phyloP scores from a whole-genome alignment of 2,113 vertebrate genomes.

The Bufo gargarizans region DNA sequence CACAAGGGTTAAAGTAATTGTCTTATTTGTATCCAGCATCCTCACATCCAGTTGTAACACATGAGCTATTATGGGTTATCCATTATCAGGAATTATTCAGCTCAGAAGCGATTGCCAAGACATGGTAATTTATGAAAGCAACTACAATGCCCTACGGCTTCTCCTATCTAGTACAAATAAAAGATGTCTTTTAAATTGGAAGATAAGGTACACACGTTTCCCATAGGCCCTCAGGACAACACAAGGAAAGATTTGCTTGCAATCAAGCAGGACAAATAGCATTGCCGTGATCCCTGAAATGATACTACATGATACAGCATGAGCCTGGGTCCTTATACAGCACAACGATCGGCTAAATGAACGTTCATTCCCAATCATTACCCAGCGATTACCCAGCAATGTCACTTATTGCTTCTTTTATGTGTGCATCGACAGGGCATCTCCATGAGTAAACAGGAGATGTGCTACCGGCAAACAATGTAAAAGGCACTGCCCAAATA shows the following conservation, averaged over 20 bases:
- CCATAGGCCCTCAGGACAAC: slow-evolving; percentile 33
- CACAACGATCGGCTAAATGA: too few species aligned
- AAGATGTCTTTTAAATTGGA: background rate
- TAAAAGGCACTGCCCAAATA: too few species aligned
- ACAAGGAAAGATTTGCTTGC: background rate
- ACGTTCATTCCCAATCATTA: too few species aligned
- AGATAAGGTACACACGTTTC: slow-evolving; percentile 2
- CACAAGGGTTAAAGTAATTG: slow-evolving; percentile 26
- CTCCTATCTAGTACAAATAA: slow-evolving; percentile 19
- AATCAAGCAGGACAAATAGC: background rate
- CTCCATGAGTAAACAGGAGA: too few species aligned
- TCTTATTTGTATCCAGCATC: slow-evolving; percentile 18
- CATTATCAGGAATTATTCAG: slow-evolving; percentile 30
- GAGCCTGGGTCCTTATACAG: too few species aligned
- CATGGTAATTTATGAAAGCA: slow-evolving; percentile 25
- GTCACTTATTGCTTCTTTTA: too few species aligned
- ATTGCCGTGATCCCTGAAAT: background rate
- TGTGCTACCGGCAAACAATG: too few species aligned
- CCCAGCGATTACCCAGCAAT: too few species aligned
- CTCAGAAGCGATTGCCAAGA: slow-evolving; percentile 31
- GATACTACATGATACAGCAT: background rate
- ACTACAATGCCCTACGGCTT: slow-evolving; percentile 7
- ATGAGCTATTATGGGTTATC: slow-evolving; percentile 24
- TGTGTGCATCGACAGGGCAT: too few species aligned
- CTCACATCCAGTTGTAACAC: slow-evolving; percentile 1